Percentiles rank a stretch among this genome's conserved stretches.
Evolutionary conservation across 2,888 invertebrate species (phyloP).

Genomic region (Perdita meconis): DNA sequence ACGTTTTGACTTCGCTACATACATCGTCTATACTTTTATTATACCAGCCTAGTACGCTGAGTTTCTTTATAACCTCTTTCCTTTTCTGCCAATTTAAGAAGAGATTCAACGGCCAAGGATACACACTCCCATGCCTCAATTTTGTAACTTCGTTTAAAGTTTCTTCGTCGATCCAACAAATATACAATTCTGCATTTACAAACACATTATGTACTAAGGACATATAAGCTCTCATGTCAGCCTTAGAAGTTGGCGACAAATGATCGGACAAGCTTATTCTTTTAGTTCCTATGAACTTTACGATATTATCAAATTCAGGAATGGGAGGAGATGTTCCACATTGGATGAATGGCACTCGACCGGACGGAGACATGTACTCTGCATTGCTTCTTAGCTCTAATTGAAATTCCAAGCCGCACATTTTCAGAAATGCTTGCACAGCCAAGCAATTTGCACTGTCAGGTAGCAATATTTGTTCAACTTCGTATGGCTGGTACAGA

Average conservation of each 20-base stretch:
- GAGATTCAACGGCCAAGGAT: slow-evolving; percentile 96
- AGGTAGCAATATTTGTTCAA: slow-evolving; percentile 96
- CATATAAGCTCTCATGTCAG: slow-evolving; percentile 97
- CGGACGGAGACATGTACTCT: slow-evolving; percentile 98
- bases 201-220: slow-evolving; percentile 95
- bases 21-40: slow-evolving; percentile 92
- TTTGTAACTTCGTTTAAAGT: slow-evolving; percentile 93
- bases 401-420: slow-evolving; percentile 94
- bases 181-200: slow-evolving; percentile 95
- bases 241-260: slow-evolving; percentile 90
- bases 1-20: slow-evolving; percentile 90
- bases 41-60: slow-evolving; percentile 93
- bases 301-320: slow-evolving; percentile 96
- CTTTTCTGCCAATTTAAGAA: slow-evolving; percentile 92
- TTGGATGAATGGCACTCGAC: slow-evolving; percentile 95
- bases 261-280: slow-evolving; percentile 90
- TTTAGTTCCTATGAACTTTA: slow-evolving; percentile 94
- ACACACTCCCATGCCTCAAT: slow-evolving; percentile 93
- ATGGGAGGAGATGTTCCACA: slow-evolving; percentile 96
- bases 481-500: slow-evolving; percentile 95
- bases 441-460: slow-evolving; percentile 97
- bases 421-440: slow-evolving; percentile 96
- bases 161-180: slow-evolving; percentile 93
- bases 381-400: slow-evolving; percentile 95
- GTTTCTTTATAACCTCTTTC: slow-evolving; percentile 88